These are phyloP conservation scores for Arion vulgaris DNA, from an alignment of 1,140 invertebrate genomes.

Conservation along the genomic window DNA sequence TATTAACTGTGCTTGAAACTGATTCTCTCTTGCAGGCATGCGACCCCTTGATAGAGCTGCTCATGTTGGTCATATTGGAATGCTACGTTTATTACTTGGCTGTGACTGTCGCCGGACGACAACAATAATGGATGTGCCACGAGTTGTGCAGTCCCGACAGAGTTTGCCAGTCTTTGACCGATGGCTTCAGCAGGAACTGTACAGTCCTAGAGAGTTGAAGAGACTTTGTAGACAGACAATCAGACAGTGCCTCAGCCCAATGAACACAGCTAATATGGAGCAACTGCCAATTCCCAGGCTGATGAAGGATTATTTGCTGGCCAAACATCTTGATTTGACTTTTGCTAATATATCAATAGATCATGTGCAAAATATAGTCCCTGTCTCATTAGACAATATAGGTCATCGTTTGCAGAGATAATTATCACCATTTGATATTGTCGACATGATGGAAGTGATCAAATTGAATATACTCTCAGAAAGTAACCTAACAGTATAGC, in stretches of 20 bases:
- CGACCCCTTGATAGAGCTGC: slow-evolving; percentile 20
- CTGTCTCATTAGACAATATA: neutral
- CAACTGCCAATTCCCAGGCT: slow-evolving; percentile 1
- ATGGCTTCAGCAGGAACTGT: slow-evolving; percentile 22
- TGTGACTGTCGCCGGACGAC: slow-evolving; percentile 18
- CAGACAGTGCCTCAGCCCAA: neutral
- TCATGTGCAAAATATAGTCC: neutral
- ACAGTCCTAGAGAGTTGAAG: slow-evolving; percentile 13
- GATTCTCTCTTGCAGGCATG: neutral
- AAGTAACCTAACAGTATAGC: too few species aligned
- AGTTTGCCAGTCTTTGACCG: slow-evolving; percentile 4
- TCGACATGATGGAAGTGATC: too few species aligned
- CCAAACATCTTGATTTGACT: slow-evolving; percentile 17
- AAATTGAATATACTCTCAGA: too few species aligned
- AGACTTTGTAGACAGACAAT: slow-evolving; percentile 24
- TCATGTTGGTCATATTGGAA: neutral
- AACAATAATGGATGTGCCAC: slow-evolving; percentile 11
- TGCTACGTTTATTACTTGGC: neutral
- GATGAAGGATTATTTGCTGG: slow-evolving; percentile 31
- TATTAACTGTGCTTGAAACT: too few species aligned
- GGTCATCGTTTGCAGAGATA: neutral
- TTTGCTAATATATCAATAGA: neutral
- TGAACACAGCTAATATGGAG: slow-evolving; percentile 2
- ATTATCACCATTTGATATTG: too few species aligned
- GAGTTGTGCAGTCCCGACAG: neutral